A percentile compares a stretch with the other conserved stretches of the same genome.
Evolutionary conservation across 2,113 vertebrate species (phyloP).

Genomic region (Chloropsis cyanopogon): DNA sequence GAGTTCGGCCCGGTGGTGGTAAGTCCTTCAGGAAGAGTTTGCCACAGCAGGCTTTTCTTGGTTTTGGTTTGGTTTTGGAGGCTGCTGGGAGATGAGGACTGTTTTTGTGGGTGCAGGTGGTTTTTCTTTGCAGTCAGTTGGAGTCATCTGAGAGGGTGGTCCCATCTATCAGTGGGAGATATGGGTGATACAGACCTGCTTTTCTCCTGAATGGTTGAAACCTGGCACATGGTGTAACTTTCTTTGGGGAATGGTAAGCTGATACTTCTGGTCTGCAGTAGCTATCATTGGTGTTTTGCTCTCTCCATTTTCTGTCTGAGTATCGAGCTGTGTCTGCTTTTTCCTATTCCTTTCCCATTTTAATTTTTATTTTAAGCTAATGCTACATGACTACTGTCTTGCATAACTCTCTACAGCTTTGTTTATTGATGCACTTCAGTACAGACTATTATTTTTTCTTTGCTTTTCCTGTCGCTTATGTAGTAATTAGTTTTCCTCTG

Average conservation of each 20-base stretch:
- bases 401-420: background rate
- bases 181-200: background rate
- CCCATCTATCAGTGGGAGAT: rapidly evolving
- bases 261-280: background rate
- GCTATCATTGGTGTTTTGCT: background rate
- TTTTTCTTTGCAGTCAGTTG: background rate
- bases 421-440: background rate
- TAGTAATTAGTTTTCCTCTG: background rate
- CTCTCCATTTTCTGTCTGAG: rapidly evolving
- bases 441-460: background rate
- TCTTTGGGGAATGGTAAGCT: background rate
- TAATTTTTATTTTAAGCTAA: background rate
- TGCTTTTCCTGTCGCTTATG: rapidly evolving
- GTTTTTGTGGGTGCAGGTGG: background rate
- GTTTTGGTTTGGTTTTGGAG: background rate
- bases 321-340: background rate
- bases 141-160: background rate
- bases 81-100: background rate
- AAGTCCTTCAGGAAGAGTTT: background rate
- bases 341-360: background rate
- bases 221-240: background rate
- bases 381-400: background rate
- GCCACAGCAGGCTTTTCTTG: background rate
- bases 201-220: background rate
- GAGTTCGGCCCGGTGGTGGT: background rate